phyloP scores from a whole-genome alignment of 2,113 vertebrate genomes.

The Atlantisia rogersi region DNA sequence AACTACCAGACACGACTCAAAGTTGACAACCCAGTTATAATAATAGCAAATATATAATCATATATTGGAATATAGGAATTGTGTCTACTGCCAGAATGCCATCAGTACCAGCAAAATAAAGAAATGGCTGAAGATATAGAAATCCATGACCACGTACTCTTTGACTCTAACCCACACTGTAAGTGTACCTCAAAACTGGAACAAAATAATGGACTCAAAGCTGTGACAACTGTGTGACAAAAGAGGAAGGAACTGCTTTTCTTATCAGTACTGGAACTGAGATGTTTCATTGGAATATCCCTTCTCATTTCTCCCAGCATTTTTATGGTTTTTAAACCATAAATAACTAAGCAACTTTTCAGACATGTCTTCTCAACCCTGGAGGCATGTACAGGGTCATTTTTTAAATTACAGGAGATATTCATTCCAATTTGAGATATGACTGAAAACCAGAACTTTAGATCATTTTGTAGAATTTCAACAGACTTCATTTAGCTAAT shows the following conservation, averaged over 20 bases:
- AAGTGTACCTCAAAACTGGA: not conserved
- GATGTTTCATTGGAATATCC: not conserved
- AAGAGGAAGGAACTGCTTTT: not conserved
- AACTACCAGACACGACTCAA: not conserved
- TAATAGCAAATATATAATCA: not conserved
- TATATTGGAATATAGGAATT: not conserved
- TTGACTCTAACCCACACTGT: not conserved
- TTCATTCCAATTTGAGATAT: not conserved
- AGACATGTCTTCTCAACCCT: not conserved
- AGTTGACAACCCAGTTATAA: not conserved
- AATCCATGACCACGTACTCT: not conserved
- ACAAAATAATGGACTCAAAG: not conserved
- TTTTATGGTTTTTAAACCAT: not conserved
- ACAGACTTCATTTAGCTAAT: not conserved
- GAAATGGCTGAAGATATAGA: not conserved
- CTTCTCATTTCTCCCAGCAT: not conserved
- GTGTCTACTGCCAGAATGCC: not conserved
- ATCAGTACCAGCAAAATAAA: not conserved
- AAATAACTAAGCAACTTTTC: not conserved
- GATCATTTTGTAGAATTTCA: not conserved
- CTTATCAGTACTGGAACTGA: not conserved
- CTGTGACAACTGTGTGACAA: not conserved
- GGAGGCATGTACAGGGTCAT: not conserved
- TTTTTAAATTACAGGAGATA: not conserved
- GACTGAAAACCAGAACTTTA: not conserved